Base-by-base conservation (phyloP, 1,140 invertebrate species). In the Aphaenogaster rudis region DNA sequence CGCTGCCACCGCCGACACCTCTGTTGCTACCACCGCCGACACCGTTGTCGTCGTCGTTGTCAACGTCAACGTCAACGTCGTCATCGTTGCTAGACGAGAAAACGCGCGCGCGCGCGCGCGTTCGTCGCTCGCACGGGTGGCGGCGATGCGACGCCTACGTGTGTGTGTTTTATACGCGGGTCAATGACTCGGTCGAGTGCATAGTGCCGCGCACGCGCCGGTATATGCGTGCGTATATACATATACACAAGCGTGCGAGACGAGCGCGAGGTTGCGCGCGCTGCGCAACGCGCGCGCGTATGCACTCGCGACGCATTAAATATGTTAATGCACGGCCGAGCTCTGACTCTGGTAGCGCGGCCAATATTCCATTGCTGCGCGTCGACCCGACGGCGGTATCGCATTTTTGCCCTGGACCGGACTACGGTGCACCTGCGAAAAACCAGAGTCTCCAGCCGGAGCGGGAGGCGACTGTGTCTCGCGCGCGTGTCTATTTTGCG, bases 171-270 rank as follows among this genome's bases (percentile, higher is more conserved):
- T 90, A 90, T 88, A 90, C 86, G 88, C 76, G 89, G 89, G 89
- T 90, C 89, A 90, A 90, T 90, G 89, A 90, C 89, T 90, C 88
- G 86, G 42, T 28, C 76, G 86, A 88, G 89, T 81, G 88, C 88
- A 90, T 90, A 90, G 80, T 88, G 78, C 82, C 64, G 89, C 88
- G 89, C 89, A 90, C 87, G 89, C 88, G 89, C 59, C 61, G 11
- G 11, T 54, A 4, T 54, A 78, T 86, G 67, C 78, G 86, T 77
- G 79, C 82, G 72, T 48, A 45, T 50, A 76, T 33, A 5, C 57
- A n/a, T 39, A 21, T 67, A n/a, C n/a, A 28, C 28, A 33, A 4
- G 52, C 36, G n/a, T 61, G 28, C 45, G 42, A 61, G 11, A 42
- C 64, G 48, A 72, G 61, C 42, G 52, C 50, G 72, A 13, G 45